Evolutionary conservation across 2,797 vertebrate species (phyloP), one percentile per base, ranked within the genome.

Genomic region (Natrix natrix): DNA sequence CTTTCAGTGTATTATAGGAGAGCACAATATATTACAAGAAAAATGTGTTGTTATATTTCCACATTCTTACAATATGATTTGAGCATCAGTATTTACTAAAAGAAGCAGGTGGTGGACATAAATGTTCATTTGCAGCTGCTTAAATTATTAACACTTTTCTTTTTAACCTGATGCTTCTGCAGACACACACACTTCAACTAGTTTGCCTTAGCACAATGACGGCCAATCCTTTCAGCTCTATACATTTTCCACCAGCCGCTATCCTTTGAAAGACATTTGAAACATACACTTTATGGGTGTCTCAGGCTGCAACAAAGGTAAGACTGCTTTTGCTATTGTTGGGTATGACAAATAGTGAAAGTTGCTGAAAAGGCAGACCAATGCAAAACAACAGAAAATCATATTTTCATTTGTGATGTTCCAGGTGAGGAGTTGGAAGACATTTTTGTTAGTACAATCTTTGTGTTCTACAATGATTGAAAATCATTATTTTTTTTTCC

Each of bases 91-190:
- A 8, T 91, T 92, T 83, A 20, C 17, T 37, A 56, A 43, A n/a
- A 93, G 55, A 69, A 60, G 54, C 93, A 94, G 93, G 43, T 93
- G 92, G 93, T 86, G 17, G 8, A 14, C 57, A 32, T 88, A 91
- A 54, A 26, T 83, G 54, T 83, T 22, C 88, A 28, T 69, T 48
- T 88, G 28, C 32, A 93, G 37, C 26, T 90, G 59, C 54, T 86
- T 94, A 54, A 93, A 94, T 95, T 93, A 95, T 95, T 95, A 69
- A 95, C 52, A 63, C n/a, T 78, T 86, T 56, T 83, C 87, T 61
- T 20, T 60, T 61, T 88, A 20, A 26, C 60, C 86, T 55, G 87
- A 55, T 83, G 57, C 90, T 60, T 90, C 66, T 90, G 60, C 54
- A 87, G 92, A 90, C 61, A 92, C 4, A 89, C 55, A 90, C 48